Base-by-base conservation (phyloP, 2,113 vertebrate species). In the Galemys pyrenaicus region DNA sequence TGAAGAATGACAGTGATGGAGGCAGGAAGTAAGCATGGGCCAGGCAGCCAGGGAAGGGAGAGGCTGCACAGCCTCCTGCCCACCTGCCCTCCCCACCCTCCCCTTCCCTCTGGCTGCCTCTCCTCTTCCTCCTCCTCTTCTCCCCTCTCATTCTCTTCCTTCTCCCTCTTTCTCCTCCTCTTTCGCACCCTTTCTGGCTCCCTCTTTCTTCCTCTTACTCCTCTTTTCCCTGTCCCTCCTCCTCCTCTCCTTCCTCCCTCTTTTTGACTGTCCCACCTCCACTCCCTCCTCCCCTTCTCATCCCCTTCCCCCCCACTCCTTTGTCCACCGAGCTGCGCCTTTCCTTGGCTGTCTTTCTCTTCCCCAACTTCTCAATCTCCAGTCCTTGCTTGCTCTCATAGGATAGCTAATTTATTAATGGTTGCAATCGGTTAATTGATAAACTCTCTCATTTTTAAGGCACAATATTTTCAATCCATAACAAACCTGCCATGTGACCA, bases 81-180 rank as follows among this genome's bases (percentile, higher is more conserved):
- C 49, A 17, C 49, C 46, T 54, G 16, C 54, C 9, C 5, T 26
- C 3, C 8, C 3, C 51, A 10, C 39, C 10, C 4, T 19, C 16
- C 51, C 8, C 70, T 19, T 4, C 41, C 0, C 6, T 26, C 9
- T 16, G 6, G n/a, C 6, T 19, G 8, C 62, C 10, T 17, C 80
- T 26, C 3, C 41, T 9, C 0, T 6, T n/a, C 6, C 16, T 41
- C 10, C 11, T 19, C 6, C 10, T 24, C 5, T 41, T 20, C 19
- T 3, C 49, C 22, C 22, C 12, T 1, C 16, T 16, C 2, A 4
- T 26, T 5, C 19, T 6, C 44, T 2, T 2, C 3, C 4, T 6
- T 5, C 16, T 16, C 39, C 9, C 4, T 28, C 4, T 3, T 2
- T 4, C 2, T 20, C 20, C 22, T 17, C 12, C 10, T 13, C 6